Percentiles rank a stretch among this genome's conserved stretches.
These are phyloP conservation scores for Scleropages formosus DNA, from an alignment of 2,797 vertebrate genomes.

Conservation along the genomic window DNA sequence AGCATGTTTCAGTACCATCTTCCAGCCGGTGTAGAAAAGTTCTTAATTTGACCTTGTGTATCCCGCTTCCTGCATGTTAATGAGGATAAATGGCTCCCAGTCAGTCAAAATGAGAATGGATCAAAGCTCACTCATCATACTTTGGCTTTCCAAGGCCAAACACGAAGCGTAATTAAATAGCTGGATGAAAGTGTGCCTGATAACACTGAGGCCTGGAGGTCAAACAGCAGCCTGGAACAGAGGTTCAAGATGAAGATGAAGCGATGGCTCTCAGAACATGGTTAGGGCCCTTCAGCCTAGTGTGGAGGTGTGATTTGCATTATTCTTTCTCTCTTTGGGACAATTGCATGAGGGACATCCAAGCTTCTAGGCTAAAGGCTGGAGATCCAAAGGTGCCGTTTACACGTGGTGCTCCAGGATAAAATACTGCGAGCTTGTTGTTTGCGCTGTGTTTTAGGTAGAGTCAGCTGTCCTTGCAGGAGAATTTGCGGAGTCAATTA, in stretches of 20 bases:
- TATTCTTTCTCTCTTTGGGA: conserved; percentile 54
- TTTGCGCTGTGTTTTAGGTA: conserved; percentile 50
- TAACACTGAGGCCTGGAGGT: conserved; percentile 65
- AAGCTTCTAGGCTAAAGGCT: conserved; percentile 10
- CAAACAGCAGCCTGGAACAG: conserved; percentile 55
- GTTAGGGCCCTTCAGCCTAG: conserved; percentile 60
- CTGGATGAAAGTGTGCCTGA: conserved; percentile 65
- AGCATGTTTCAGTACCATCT: background rate
- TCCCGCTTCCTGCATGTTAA: conserved; percentile 9
- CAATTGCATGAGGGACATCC: conserved; percentile 37
- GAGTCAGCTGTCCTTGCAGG: background rate
- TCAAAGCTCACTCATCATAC: conserved; percentile 64
- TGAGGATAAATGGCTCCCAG: conserved; percentile 51
- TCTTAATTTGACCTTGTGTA: conserved; percentile 1
- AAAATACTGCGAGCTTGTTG: conserved; percentile 53
- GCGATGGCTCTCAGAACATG: conserved; percentile 47
- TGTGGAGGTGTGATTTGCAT: conserved; percentile 28
- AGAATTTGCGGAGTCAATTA: conserved; percentile 50
- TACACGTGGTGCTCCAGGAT: conserved; percentile 5
- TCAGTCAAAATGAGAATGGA: conserved; percentile 66
- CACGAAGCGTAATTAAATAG: conserved; percentile 71
- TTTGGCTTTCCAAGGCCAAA: conserved; percentile 65
- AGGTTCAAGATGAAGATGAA: conserved; percentile 61
- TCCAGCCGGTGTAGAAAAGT: background rate
- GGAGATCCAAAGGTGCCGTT: background rate